phyloP scores from a whole-genome alignment of 2,797 vertebrate genomes.

The Buceros bicornis region DNA sequence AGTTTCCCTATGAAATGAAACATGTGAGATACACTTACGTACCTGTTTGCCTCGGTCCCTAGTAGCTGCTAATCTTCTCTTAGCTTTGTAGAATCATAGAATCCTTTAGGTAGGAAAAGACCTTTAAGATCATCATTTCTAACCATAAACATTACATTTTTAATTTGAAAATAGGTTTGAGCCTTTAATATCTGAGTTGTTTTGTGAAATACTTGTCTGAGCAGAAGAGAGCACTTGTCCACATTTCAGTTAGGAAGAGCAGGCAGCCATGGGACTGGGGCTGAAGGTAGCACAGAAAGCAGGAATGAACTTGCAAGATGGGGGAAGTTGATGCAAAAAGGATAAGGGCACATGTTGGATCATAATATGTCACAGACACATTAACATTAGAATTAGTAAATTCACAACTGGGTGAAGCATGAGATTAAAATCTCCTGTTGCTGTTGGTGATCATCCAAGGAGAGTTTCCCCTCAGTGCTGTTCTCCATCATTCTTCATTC shows the following conservation, averaged over 20 bases:
- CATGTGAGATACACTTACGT: accelerated
- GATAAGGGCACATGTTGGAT: neutral
- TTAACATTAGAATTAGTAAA: neutral
- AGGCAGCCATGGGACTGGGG: neutral
- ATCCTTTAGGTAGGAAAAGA: neutral
- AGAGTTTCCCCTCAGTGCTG: neutral
- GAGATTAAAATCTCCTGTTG: neutral
- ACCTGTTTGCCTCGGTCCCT: neutral
- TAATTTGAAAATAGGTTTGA: neutral
- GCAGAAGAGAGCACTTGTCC: neutral
- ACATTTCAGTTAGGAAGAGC: neutral
- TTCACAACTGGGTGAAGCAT: neutral
- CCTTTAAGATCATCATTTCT: neutral
- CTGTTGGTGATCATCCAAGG: neutral
- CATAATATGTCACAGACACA: no score
- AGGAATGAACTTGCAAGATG: neutral
- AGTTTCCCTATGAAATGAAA: neutral
- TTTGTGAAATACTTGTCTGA: neutral
- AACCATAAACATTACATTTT: no score
- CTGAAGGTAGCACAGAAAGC: neutral
- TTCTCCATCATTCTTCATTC: neutral
- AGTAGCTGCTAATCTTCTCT: neutral
- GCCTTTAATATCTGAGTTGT: neutral
- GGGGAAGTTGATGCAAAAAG: accelerated
- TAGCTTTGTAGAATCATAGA: neutral